Conservation (phyloP, 1,140 invertebrate genomes). For the Argopecten irradians region DNA sequence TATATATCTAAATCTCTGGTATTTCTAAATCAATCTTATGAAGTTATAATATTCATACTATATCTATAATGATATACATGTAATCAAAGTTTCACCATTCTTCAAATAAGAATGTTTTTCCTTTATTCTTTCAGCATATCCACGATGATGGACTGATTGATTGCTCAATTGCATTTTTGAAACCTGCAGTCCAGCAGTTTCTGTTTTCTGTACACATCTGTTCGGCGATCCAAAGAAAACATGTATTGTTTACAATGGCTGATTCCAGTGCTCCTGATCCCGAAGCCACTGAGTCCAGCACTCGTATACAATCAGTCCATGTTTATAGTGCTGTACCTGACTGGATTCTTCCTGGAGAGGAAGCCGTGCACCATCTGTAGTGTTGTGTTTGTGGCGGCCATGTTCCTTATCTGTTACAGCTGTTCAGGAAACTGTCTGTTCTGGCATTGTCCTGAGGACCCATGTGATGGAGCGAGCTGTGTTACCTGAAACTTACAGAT, state of each 20-base stretch:
- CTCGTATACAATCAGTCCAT: slow-evolving; percentile 96
- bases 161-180: background rate
- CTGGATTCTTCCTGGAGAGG: slow-evolving; percentile 92
- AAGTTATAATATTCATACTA: no score
- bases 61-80: no score
- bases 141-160: background rate
- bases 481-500: slow-evolving; percentile 21
- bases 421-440: slow-evolving; percentile 96
- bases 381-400: slow-evolving; percentile 92
- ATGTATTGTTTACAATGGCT: slow-evolving; percentile 99
- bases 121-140: background rate
- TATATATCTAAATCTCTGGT: no score
- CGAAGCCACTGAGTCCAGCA: slow-evolving; percentile 95
- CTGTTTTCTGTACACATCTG: background rate
- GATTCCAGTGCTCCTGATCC: slow-evolving; percentile 96
- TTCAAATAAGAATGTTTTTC: background rate
- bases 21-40: no score
- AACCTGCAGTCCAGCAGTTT: background rate
- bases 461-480: slow-evolving; percentile 62
- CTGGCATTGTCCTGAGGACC: slow-evolving; percentile 80
- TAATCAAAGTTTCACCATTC: no score
- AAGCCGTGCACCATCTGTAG: slow-evolving; percentile 98
- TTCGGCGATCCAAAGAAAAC: background rate
- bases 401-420: slow-evolving; percentile 96
- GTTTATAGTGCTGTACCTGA: slow-evolving; percentile 95